Base-by-base conservation (phyloP, 2,113 vertebrate species). In the Rhombomys opimus region DNA sequence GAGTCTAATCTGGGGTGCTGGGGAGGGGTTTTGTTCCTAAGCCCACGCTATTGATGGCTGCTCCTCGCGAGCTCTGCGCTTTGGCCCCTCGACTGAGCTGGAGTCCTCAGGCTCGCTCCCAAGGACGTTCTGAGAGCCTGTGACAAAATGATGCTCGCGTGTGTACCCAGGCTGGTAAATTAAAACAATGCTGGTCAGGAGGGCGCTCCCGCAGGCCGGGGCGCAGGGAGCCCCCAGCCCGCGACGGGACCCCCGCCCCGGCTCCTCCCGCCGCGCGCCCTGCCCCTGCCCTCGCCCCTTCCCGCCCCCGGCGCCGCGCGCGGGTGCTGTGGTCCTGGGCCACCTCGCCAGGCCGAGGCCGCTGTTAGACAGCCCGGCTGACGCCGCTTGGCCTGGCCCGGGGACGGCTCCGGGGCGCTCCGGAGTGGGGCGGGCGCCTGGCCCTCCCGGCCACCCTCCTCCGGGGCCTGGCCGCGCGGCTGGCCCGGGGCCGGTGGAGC, bases 111-210 rank as follows among this genome's bases (percentile, higher is more conserved):
- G 70, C 61, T 88, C 46, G 94, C 61, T 95, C 72, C 59, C 89
- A 95, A 95, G 88, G 95, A 95, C 82, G 5, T 85, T 91, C 97
- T 82, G 41, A 25, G 86, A 94, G 91, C 87, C 89, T 12, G 10
- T 68, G 91, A 89, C 95, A 92, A 94, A 97, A 96, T 68, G 57
- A 92, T 89, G 68, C 68, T 46, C 46, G 82, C 65, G 46, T 38
- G 50, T 46, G 32, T 81, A 97, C 73, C 27, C 22, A 22, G 59
- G 76, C 46, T 30, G 61, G 84, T 52, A 80, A 72, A 59, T 59
- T 76, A 32, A 93, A 85, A 72, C 46, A 59, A 78, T 13, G 14
- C 65, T 27, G 38, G 82, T 18, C 30, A 52, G 35, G 59, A 52
- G n/a, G 82, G 65, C 11, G 23, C 91, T 81, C 94, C 41, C 86